These are phyloP conservation scores for Zaprionus kolodkinae DNA, from an alignment of 1,140 invertebrate genomes.

Conservation along the genomic window DNA sequence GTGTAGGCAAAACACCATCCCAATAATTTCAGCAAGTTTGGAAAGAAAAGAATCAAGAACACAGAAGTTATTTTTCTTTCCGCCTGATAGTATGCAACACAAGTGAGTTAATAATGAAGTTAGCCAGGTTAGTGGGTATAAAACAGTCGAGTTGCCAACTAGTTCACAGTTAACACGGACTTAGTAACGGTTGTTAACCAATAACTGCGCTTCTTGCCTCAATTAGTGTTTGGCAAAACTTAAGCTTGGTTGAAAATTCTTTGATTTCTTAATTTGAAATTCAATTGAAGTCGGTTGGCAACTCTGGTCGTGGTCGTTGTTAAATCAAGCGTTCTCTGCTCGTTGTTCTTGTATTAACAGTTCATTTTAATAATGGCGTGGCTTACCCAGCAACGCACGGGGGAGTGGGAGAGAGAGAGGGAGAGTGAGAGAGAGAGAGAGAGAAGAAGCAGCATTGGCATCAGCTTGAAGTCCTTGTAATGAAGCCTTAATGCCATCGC, in stretches of 20 bases:
- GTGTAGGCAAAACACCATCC: too few relatives aligned
- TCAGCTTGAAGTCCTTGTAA: conserved; percentile 58
- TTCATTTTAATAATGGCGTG: conserved; percentile 68
- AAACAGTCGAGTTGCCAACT: background rate
- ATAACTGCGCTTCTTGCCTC: background rate
- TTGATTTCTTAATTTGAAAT: conserved; percentile 43
- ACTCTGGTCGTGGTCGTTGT: conserved; percentile 28
- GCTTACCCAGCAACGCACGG: conserved; percentile 15
- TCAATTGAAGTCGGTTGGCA: conserved; percentile 50
- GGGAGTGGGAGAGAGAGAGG: background rate
- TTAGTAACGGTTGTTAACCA: background rate
- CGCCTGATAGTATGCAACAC: too few relatives aligned
- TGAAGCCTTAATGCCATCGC: conserved; percentile 70
- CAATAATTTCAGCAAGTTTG: too few relatives aligned
- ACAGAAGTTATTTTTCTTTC: too few relatives aligned
- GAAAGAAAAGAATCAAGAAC: too few relatives aligned
- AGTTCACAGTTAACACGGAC: background rate
- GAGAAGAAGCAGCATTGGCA: background rate
- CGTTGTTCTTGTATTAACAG: conserved; percentile 69
- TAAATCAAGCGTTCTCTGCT: conserved; percentile 52
- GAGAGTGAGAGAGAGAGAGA: background rate
- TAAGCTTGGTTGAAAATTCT: conserved; percentile 7
- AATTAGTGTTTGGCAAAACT: background rate
- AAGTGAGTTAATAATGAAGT: too few relatives aligned
- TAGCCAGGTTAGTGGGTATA: too few relatives aligned